A percentile compares a stretch with the other conserved stretches of the same genome.
These are phyloP conservation scores for Calameuta pallipes DNA, from an alignment of 2,888 invertebrate species.

Conservation along the genomic window DNA sequence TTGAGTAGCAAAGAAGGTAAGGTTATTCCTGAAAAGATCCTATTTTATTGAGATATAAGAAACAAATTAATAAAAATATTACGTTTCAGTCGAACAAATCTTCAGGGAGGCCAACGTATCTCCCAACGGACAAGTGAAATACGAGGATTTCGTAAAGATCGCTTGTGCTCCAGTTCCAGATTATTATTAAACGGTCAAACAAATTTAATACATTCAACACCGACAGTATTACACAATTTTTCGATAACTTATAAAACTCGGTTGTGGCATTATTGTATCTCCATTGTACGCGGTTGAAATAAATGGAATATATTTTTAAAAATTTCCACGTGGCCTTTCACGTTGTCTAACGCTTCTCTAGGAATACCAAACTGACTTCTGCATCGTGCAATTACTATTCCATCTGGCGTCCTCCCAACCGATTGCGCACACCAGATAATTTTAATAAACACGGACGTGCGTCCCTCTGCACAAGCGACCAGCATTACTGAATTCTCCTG, in stretches of 20 bases:
- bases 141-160: conserved; percentile 92
- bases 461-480: neutral
- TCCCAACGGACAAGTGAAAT: conserved; percentile 83
- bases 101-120: conserved; percentile 91
- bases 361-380: too few species aligned
- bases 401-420: neutral
- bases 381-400: neutral
- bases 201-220: neutral
- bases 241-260: neutral
- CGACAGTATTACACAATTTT: neutral
- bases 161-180: conserved; percentile 93
- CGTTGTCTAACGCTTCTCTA: neutral
- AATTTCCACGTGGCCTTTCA: neutral
- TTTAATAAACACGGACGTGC: neutral
- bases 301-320: neutral
- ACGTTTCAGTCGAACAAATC: conserved; percentile 79
- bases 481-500: neutral
- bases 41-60: neutral
- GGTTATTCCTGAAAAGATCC: neutral
- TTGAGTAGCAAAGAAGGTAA: conserved; percentile 74
- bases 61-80: neutral
- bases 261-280: neutral
- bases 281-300: neutral
- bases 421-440: neutral
- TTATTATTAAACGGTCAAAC: conserved; percentile 75